Evolutionary conservation across 2,797 vertebrate genomes (phyloP), one percentile per base, ranked within the genome.

Genomic region (Lithobates sylvaticus): DNA sequence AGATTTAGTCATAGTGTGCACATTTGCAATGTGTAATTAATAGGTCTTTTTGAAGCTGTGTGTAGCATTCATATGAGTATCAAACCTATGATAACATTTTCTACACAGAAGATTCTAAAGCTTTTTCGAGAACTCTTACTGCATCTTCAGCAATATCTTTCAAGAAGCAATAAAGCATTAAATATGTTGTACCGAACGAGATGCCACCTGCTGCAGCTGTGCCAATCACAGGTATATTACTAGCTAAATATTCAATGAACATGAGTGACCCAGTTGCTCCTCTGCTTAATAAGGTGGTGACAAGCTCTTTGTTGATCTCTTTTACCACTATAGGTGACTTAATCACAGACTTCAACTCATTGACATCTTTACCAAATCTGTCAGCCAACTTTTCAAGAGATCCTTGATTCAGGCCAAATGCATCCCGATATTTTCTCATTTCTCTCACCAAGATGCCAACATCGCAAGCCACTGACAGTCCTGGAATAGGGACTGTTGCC

Each of bases 101-200:
- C 10, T 64, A 72, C 27, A 74, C 80, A 0, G 32, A 0, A 8
- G 70, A 42, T 7, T 74, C 71, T 32, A 82, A 29, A 5, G 80
- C 69, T 34, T 74, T 82, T n/a, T 0, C n/a, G 18, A 82, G 69
- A 65, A 82, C 67, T 39, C 86, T 69, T 10, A 32, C 80, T 29
- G 84, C 88, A 83, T 90, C 87, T 0, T 88, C 69, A 0, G 36
- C 68, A 70, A 89, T 73, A 0, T 21, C 32, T 27, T 88, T 9
- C 1, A 90, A 78, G 44, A 88, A 89, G 9, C 34, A 18, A 42
- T 0, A 21, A 12, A 15, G 83, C 27, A 88, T 16, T 27, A 10
- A 34, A 27, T 88, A 90, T 69, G n/a, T 54, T 75, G 87, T 84
- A 2, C 23, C 8, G 77, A 72, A 86, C 2, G 88, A 85, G 3